Percentiles rank a stretch among this genome's conserved stretches.
phyloP scores from a whole-genome alignment of 2,113 vertebrate genomes.

The Urocolius indicus region DNA sequence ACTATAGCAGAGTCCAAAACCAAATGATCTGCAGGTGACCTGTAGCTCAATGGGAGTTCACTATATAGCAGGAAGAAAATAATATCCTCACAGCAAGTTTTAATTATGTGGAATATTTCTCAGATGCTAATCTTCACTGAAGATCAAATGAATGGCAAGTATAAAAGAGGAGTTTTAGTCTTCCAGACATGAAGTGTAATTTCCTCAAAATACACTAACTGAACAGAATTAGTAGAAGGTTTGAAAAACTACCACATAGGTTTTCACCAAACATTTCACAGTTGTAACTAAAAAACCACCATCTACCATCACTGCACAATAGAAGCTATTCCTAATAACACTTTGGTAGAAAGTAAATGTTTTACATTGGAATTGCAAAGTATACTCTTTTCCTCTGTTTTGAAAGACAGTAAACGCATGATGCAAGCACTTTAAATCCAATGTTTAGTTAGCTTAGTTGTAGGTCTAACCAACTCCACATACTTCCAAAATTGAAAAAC shows the following conservation, averaged over 20 bases:
- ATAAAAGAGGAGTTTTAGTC: background rate
- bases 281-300: background rate
- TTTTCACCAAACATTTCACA: background rate
- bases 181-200: background rate
- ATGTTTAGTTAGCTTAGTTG: background rate
- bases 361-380: background rate
- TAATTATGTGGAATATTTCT: background rate
- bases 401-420: background rate
- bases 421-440: background rate
- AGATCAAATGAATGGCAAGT: background rate
- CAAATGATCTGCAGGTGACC: background rate
- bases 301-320: background rate
- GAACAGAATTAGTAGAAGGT: background rate
- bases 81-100: background rate
- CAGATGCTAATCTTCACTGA: background rate
- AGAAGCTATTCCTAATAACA: background rate
- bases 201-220: background rate
- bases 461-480: background rate
- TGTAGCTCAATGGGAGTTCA: background rate
- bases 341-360: background rate
- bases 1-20: background rate
- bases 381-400: background rate
- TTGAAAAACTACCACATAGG: background rate
- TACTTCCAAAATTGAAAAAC: background rate
- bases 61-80: background rate